Percentiles rank a stretch among this genome's conserved stretches.
These are phyloP conservation scores for Eulemur rufifrons DNA, from an alignment of 2,113 vertebrate species.

Conservation along the genomic window DNA sequence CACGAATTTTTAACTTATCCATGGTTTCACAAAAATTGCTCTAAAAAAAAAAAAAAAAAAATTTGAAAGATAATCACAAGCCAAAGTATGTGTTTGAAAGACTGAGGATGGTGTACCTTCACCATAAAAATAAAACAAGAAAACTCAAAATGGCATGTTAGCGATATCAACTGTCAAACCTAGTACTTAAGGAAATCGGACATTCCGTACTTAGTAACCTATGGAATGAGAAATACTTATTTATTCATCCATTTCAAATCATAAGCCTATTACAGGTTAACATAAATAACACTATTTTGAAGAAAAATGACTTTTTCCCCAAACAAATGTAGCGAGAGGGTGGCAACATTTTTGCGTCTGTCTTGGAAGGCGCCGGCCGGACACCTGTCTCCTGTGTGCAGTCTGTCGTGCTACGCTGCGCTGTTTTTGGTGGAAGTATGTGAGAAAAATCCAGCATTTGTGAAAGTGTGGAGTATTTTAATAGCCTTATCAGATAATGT, in stretches of 20 bases:
- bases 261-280: background rate
- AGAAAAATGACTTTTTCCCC: background rate
- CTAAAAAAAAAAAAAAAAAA: too few species aligned
- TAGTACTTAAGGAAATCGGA: too few species aligned
- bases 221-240: background rate
- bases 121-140: too few species aligned
- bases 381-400: background rate
- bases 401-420: background rate
- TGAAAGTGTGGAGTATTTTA: background rate
- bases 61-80: too few species aligned
- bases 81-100: too few species aligned
- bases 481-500: background rate
- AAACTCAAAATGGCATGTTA: too few species aligned
- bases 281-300: background rate
- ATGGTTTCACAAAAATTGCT: too few species aligned
- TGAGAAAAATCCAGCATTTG: background rate
- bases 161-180: too few species aligned
- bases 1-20: too few species aligned
- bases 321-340: too few species aligned
- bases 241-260: background rate
- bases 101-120: too few species aligned
- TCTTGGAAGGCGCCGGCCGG: fast-evolving
- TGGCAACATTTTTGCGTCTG: background rate
- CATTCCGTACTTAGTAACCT: too few species aligned
- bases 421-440: fast-evolving